A percentile compares a stretch with the other conserved stretches of the same genome.
Evolutionary conservation across 2,888 invertebrate genomes (phyloP).

Genomic region (Argyresthia goedartella): DNA sequence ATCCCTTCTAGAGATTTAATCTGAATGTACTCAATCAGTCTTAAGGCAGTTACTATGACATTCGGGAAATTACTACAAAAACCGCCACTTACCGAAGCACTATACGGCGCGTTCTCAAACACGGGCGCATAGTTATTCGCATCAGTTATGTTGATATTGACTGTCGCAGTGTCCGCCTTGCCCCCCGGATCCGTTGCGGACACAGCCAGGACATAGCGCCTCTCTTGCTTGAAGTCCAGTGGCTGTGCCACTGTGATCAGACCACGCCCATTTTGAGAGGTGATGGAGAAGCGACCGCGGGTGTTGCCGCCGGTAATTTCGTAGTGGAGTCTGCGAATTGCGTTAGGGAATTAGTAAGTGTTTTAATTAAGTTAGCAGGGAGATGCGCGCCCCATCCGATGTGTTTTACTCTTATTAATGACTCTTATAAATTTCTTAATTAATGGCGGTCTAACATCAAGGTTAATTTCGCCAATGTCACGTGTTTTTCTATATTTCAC

Average conservation of each 20-base stretch:
- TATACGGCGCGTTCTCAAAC: conserved; percentile 94
- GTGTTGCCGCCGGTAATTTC: conserved; percentile 89
- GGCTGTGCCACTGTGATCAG: conserved; percentile 90
- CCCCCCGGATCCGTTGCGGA: conserved; percentile 93
- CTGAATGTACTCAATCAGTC: no score
- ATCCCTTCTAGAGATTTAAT: no score
- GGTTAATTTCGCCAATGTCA: no score
- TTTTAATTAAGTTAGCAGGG: neutral
- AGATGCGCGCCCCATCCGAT: no score
- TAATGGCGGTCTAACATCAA: no score
- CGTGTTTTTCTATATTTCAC: no score
- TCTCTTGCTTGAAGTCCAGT: conserved; percentile 92
- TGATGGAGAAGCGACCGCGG: conserved; percentile 88
- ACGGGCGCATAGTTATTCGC: conserved; percentile 95
- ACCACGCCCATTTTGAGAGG: conserved; percentile 90
- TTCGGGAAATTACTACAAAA: no score
- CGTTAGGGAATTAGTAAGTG: neutral
- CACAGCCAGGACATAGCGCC: conserved; percentile 86
- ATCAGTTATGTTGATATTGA: conserved; percentile 93
- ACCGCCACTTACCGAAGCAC: conserved; percentile 75
- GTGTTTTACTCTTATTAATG: no score
- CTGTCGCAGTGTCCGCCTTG: conserved; percentile 87
- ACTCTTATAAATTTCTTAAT: no score
- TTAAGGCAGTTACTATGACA: no score
- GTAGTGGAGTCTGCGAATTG: conserved; percentile 75